Conservation (phyloP, 2,888 invertebrate genomes). For the Agrochola lychnidis region DNA sequence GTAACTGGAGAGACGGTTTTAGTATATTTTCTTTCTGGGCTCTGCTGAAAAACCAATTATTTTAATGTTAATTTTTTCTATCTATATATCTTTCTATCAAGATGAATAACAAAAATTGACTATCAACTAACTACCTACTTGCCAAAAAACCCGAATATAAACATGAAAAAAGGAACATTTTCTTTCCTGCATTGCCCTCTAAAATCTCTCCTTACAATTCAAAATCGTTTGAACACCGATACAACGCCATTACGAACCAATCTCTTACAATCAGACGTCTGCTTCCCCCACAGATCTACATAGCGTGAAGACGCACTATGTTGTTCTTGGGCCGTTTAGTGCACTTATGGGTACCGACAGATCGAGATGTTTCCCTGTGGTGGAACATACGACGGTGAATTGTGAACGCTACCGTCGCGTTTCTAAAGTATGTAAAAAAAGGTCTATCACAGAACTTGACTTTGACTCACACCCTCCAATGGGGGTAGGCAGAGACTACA, state of each 20-base stretch:
- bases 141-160: neutral
- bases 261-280: slow-evolving; percentile 68
- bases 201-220: slow-evolving; percentile 56
- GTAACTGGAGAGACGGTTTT: slow-evolving; percentile 27
- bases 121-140: neutral
- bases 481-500: neutral
- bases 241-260: slow-evolving; percentile 69
- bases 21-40: neutral
- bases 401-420: slow-evolving; percentile 25
- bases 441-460: no score
- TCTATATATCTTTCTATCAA: no score
- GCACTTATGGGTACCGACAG: slow-evolving; percentile 77
- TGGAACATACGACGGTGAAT: slow-evolving; percentile 61
- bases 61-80: neutral
- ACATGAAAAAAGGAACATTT: slow-evolving; percentile 25
- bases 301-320: slow-evolving; percentile 79
- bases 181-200: slow-evolving; percentile 21
- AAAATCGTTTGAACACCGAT: slow-evolving; percentile 53
- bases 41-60: neutral
- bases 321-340: slow-evolving; percentile 80
- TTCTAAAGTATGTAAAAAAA: no score
- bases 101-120: neutral
- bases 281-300: slow-evolving; percentile 75
- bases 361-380: slow-evolving; percentile 59
- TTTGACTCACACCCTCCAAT: neutral